Evolutionary conservation across 2,113 vertebrate species (phyloP).

Genomic region (Petroica traversi): DNA sequence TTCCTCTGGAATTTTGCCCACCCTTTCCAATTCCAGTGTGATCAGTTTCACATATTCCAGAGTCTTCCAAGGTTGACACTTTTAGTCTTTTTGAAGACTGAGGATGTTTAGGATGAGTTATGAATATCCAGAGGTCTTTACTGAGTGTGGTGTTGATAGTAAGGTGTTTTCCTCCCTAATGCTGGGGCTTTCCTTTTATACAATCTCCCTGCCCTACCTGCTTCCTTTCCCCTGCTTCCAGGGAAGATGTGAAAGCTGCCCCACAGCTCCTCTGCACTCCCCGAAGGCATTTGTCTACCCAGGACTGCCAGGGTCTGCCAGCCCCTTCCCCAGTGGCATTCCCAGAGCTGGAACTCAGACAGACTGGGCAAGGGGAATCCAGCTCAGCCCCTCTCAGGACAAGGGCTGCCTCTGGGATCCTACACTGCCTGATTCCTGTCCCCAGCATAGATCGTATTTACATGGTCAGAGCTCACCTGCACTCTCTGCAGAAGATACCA

Average conservation of each 20-base stretch:
- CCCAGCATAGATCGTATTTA: too few relatives aligned
- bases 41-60: not conserved
- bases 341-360: not conserved
- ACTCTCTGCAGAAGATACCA: not conserved
- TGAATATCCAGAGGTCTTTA: not conserved
- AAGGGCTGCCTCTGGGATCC: not conserved
- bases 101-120: not conserved
- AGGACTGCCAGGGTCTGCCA: not conserved
- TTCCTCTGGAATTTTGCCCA: not conserved
- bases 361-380: not conserved
- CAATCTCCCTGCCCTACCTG: not conserved
- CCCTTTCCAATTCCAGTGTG: not conserved
- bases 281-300: rapidly evolving
- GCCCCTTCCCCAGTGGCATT: rapidly evolving
- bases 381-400: rapidly evolving
- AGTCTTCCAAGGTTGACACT: not conserved
- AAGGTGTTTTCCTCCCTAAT: not conserved
- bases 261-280: rapidly evolving
- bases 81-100: not conserved
- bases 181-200: not conserved
- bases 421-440: rapidly evolving
- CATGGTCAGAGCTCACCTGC: not conserved
- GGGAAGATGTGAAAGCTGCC: not conserved
- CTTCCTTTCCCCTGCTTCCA: not conserved
- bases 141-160: not conserved